Evolutionary conservation across 2,888 invertebrate species (phyloP).

Genomic region (Pilophorus perplexus): DNA sequence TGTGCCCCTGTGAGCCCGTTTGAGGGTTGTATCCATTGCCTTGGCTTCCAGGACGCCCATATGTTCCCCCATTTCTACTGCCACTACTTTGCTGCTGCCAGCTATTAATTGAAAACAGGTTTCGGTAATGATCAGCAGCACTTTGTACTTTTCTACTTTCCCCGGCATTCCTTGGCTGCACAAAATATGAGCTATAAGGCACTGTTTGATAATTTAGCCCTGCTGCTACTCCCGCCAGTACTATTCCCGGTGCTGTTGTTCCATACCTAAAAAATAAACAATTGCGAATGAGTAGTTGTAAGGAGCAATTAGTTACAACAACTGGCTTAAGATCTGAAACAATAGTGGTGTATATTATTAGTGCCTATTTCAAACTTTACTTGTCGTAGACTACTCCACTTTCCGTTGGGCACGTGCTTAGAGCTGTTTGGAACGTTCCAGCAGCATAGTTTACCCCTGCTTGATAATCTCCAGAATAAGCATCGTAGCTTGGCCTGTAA

Average conservation of each 20-base stretch:
- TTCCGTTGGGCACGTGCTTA: slow-evolving; percentile 61
- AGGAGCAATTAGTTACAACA: no score
- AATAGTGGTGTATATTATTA: no score
- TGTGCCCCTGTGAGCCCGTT: background rate
- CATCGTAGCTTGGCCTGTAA: slow-evolving; percentile 31
- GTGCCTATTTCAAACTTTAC: no score
- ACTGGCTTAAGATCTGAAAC: no score
- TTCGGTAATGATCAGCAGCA: slow-evolving; percentile 21
- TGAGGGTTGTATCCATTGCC: background rate
- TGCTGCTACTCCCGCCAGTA: slow-evolving; percentile 73
- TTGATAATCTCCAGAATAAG: slow-evolving; percentile 53
- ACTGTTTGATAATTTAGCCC: slow-evolving; percentile 58
- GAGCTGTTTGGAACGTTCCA: slow-evolving; percentile 16
- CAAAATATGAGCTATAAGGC: slow-evolving; percentile 24
- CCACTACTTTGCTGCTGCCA: slow-evolving; percentile 3
- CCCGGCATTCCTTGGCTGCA: slow-evolving; percentile 22
- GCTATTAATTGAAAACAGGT: slow-evolving; percentile 7
- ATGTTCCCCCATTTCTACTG: background rate
- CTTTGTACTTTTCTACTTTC: slow-evolving; percentile 22
- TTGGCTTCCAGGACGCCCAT: no score
- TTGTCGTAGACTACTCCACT: slow-evolving; percentile 63
- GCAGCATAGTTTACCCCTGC: slow-evolving; percentile 10
- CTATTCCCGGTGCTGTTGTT: slow-evolving; percentile 64
- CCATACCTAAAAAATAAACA: slow-evolving; percentile 63
- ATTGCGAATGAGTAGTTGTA: no score